Percentiles rank a stretch among this genome's conserved stretches.
Evolutionary conservation across 1,140 invertebrate genomes (phyloP).

Genomic region (Bombus difficillimus): DNA sequence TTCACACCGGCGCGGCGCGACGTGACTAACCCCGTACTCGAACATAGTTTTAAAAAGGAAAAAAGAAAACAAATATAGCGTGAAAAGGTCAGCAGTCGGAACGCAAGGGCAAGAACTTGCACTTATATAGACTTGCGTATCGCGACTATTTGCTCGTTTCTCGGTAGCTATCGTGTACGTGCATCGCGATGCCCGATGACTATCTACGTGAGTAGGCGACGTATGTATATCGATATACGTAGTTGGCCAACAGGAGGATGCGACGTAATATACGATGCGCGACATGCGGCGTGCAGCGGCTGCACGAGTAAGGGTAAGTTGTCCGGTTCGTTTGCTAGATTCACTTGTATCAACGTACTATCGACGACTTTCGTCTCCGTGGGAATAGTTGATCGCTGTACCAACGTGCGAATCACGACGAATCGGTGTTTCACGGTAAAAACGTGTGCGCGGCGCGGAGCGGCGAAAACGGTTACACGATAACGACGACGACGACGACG

Average conservation of each 20-base stretch:
- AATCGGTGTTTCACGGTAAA: background rate
- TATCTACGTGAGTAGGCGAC: background rate
- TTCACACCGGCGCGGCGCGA: background rate
- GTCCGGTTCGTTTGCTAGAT: background rate
- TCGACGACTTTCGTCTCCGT: background rate
- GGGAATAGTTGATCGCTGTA: background rate
- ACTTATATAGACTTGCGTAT: no score
- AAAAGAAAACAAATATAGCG: slow-evolving; percentile 48
- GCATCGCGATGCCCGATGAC: background rate
- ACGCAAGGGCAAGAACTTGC: slow-evolving; percentile 4
- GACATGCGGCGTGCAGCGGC: background rate
- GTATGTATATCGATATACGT: background rate
- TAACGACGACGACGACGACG: no score
- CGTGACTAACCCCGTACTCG: no score
- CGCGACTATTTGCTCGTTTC: background rate
- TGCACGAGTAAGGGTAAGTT: background rate
- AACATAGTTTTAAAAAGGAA: background rate
- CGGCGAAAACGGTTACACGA: background rate
- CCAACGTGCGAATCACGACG: background rate
- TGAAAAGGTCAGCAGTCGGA: background rate
- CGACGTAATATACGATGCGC: background rate
- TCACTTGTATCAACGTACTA: background rate
- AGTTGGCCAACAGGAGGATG: background rate
- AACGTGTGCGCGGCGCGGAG: background rate
- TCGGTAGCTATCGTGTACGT: background rate